phyloP scores from a whole-genome alignment of 2,888 invertebrate species.

The Latrodectus elegans region DNA sequence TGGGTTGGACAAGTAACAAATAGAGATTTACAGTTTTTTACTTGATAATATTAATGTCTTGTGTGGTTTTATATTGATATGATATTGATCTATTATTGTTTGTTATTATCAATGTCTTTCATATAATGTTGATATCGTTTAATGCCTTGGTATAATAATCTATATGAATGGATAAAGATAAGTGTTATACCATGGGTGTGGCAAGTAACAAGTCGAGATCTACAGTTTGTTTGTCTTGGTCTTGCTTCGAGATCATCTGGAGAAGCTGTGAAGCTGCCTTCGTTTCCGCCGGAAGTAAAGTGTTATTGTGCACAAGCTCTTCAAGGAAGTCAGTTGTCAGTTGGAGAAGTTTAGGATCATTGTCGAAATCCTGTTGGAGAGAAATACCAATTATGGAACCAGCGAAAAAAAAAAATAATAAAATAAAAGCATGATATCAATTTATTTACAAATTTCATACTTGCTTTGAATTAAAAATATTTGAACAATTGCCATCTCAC shows the following conservation, averaged over 20 bases:
- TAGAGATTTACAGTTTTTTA: too few relatives aligned
- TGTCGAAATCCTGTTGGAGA: constrained; percentile 83
- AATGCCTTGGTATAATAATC: too few relatives aligned
- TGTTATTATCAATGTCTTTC: too few relatives aligned
- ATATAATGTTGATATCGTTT: too few relatives aligned
- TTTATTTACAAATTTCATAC: too few relatives aligned
- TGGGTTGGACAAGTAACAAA: too few relatives aligned
- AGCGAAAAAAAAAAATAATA: background rate
- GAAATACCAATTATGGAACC: background rate
- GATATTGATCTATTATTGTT: too few relatives aligned
- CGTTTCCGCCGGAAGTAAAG: constrained; percentile 89
- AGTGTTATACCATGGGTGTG: constrained; percentile 79
- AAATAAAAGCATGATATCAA: background rate
- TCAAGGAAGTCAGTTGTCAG: constrained; percentile 90
- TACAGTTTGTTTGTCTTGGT: constrained; percentile 79
- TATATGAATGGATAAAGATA: too few relatives aligned
- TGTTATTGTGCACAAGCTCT: constrained; percentile 86
- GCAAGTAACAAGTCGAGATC: constrained; percentile 83
- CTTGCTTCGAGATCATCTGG: constrained; percentile 83
- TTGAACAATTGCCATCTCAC: too few relatives aligned
- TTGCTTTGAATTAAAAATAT: too few relatives aligned
- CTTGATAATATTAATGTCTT: too few relatives aligned
- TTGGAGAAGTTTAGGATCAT: constrained; percentile 83
- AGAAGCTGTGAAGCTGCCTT: constrained; percentile 89
- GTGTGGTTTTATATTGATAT: too few relatives aligned